Percentiles rank a stretch among this genome's conserved stretches.
These are phyloP conservation scores for Phenacoccus solenopsis DNA, from an alignment of 1,140 invertebrate genomes.

Conservation along the genomic window DNA sequence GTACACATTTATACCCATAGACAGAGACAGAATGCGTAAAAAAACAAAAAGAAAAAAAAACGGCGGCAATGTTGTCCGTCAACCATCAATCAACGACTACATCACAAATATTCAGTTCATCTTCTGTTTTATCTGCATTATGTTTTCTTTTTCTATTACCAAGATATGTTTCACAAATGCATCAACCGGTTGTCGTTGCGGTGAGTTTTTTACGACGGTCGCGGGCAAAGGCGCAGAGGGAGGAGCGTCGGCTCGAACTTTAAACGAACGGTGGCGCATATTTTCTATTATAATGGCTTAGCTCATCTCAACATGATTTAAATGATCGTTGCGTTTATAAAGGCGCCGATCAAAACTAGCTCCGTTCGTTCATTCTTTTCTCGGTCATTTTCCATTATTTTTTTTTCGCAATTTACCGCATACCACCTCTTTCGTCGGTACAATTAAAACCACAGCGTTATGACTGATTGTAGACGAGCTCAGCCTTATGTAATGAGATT, in stretches of 20 bases:
- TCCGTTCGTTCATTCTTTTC: neutral
- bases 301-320: constrained; percentile 6
- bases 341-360: constrained; percentile 13
- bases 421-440: neutral
- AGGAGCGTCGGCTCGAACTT: constrained; percentile 7
- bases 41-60: constrained; percentile 12
- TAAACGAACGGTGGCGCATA: constrained; percentile 12
- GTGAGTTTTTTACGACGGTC: neutral
- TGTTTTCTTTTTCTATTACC: neutral
- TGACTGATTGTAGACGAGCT: too few relatives aligned
- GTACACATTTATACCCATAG: neutral
- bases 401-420: neutral
- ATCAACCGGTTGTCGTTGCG: neutral
- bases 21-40: neutral
- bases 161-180: neutral
- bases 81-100: constrained; percentile 15
- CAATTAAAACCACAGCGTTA: neutral
- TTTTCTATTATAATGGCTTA: constrained; percentile 17
- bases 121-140: constrained; percentile 11
- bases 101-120: constrained; percentile 14
- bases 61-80: constrained; percentile 13
- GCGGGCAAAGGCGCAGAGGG: neutral
- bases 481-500: too few relatives aligned
- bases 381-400: neutral
- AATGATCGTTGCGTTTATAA: neutral